These are phyloP conservation scores for Drosophila repleta DNA, from an alignment of 1,140 invertebrate species.

Conservation along the genomic window DNA sequence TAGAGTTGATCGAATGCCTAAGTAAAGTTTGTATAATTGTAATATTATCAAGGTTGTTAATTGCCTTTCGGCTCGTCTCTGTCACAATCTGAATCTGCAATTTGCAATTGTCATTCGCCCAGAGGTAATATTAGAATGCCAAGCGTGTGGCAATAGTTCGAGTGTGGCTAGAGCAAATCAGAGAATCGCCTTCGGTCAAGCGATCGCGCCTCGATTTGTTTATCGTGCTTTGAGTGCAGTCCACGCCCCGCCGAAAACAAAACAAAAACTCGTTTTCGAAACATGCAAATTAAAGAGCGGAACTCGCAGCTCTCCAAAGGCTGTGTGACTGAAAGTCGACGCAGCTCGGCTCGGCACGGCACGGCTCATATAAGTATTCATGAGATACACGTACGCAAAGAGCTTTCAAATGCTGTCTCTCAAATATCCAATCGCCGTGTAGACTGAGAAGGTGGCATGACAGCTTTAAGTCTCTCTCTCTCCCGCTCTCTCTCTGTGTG, in stretches of 20 bases:
- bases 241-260: slow-evolving; percentile 33
- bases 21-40: too few relatives aligned
- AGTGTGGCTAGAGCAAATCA: slow-evolving; percentile 12
- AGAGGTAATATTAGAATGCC: slow-evolving; percentile 57
- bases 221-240: slow-evolving; percentile 34
- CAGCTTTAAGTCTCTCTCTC: slow-evolving; percentile 43
- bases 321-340: slow-evolving; percentile 39
- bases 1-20: too few relatives aligned
- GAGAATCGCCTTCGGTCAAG: slow-evolving; percentile 42
- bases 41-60: slow-evolving; percentile 5
- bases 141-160: slow-evolving; percentile 39
- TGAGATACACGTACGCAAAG: slow-evolving; percentile 61
- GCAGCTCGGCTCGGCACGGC: too few relatives aligned
- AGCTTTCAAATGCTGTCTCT: slow-evolving; percentile 58
- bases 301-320: slow-evolving; percentile 12
- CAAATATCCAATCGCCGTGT: slow-evolving; percentile 65
- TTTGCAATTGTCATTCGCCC: slow-evolving; percentile 34
- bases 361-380: slow-evolving; percentile 44
- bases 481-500: slow-evolving; percentile 3
- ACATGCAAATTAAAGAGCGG: slow-evolving; percentile 74
- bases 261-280: slow-evolving; percentile 48
- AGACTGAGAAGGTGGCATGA: slow-evolving; percentile 37
- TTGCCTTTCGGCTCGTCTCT: slow-evolving; percentile 39
- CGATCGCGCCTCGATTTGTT: slow-evolving; percentile 38
- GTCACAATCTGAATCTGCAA: slow-evolving; percentile 17